Evolutionary conservation across 2,797 vertebrate species (phyloP).

Genomic region (Centropyge bicolor): DNA sequence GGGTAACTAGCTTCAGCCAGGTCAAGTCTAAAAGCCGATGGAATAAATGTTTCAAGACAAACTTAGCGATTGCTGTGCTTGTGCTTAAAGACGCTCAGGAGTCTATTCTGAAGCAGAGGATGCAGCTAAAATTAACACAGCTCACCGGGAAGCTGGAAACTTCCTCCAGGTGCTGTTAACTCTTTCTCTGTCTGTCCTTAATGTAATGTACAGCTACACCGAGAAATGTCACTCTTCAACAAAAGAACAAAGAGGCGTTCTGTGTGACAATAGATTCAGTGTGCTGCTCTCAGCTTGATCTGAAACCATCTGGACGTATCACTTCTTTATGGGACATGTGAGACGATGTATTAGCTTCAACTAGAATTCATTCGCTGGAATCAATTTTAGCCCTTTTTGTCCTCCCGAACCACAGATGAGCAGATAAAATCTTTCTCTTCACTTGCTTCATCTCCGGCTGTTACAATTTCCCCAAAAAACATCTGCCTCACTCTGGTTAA

Average conservation of each 20-base stretch:
- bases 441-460: not conserved
- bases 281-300: not conserved
- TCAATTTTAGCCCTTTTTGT: not conserved
- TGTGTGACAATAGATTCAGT: not conserved
- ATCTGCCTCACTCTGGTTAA: not conserved
- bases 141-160: slow-evolving; percentile 56
- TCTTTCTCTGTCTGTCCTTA: slow-evolving; percentile 14
- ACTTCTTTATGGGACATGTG: not conserved
- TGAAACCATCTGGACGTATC: not conserved
- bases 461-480: not conserved
- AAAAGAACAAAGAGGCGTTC: slow-evolving; percentile 1
- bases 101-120: slow-evolving; percentile 56
- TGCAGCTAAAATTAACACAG: slow-evolving; percentile 66
- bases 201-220: slow-evolving; percentile 17
- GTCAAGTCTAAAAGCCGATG: not conserved
- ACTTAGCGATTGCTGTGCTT: slow-evolving; percentile 6
- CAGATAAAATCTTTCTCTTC: not conserved
- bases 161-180: slow-evolving; percentile 71
- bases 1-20: not conserved
- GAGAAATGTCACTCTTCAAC: slow-evolving; percentile 9
- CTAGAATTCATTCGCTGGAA: not conserved
- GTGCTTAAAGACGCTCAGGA: slow-evolving; percentile 26
- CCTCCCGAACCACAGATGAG: not conserved
- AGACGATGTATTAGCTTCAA: not conserved
- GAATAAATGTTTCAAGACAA: not conserved